Evolutionary conservation across 2,113 vertebrate genomes (phyloP), one percentile per base, ranked within the genome.

Genomic region (Proterorhinus semilunaris): DNA sequence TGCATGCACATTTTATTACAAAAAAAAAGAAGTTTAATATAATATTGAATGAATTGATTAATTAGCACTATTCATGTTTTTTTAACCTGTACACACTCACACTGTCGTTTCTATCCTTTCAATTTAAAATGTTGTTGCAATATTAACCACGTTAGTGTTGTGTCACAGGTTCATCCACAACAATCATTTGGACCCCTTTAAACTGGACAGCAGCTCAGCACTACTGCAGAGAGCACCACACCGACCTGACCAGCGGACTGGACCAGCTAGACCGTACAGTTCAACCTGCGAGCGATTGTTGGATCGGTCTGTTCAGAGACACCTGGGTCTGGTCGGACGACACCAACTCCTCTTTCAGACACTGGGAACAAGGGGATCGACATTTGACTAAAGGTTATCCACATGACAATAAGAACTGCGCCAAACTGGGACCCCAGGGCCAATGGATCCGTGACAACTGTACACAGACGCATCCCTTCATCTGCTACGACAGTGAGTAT

Each of bases 291-390:
- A n/a, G n/a, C n/a, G n/a, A n/a, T n/a, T n/a, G 21, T 21, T 21
- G 21, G 45, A 62, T 47, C 42, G 61, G 61, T 9, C 61, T 62
- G 44, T 62, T 16, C 44, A 62, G 44, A 62, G 61, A 62, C 61
- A 47, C 43, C 8, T 62, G 43, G n/a, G 6, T 8, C 16, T 62
- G 43, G 61, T 46, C 61, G 3, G 43, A 62, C 44, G 59, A 36
- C 9, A 62, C n/a, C 42, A 16, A 15, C 13, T 45, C 59, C 59
- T 62, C 59, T 16, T 62, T 62, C 44, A 62, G 59, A 16, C 44
- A 62, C 42, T 62, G 59, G 59, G 12, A 43, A 6, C 8, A 0
- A 7, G 1, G 12, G 5, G 54, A 57, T 42, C 6, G 1, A 2
- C 3, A 36, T 42, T 7, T 57, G 54, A 57, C 27, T 42, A 57